phyloP scores from a whole-genome alignment of 2,888 invertebrate species.

The Aspidapion aeneum region DNA sequence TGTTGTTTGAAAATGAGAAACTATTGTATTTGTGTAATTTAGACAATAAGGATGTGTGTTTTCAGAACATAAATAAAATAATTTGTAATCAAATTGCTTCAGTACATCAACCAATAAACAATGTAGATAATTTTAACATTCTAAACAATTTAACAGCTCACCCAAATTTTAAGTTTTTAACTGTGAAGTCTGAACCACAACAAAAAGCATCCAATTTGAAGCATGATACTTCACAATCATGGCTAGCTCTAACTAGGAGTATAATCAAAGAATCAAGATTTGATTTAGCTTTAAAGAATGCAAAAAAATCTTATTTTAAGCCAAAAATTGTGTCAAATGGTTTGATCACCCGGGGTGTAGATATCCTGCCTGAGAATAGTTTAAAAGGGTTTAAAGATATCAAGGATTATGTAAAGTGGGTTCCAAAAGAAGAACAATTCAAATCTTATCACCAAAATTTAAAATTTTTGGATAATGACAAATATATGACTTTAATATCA shows the following conservation, averaged over 20 bases:
- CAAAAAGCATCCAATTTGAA: slow-evolving; percentile 33
- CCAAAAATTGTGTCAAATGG: slow-evolving; percentile 41
- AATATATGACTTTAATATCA: slow-evolving; percentile 47
- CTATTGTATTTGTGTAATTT: slow-evolving; percentile 45
- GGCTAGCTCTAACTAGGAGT: slow-evolving; percentile 35
- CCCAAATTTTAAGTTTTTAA: slow-evolving; percentile 49
- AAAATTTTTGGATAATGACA: slow-evolving; percentile 44
- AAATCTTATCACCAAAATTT: slow-evolving; percentile 44
- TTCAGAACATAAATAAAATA: slow-evolving; percentile 49
- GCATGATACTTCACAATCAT: slow-evolving; percentile 44
- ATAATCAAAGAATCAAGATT: slow-evolving; percentile 29
- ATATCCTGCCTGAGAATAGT: slow-evolving; percentile 33
- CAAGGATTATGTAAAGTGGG: slow-evolving; percentile 46
- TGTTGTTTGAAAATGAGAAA: slow-evolving; percentile 52
- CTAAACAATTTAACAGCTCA: slow-evolving; percentile 47
- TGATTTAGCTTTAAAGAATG: slow-evolving; percentile 25
- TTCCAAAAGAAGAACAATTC: slow-evolving; percentile 39
- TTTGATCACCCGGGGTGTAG: slow-evolving; percentile 46
- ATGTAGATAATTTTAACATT: slow-evolving; percentile 37
- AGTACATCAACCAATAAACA: slow-evolving; percentile 47
- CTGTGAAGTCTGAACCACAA: slow-evolving; percentile 47
- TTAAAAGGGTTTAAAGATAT: slow-evolving; percentile 37
- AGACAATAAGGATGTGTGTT: slow-evolving; percentile 36
- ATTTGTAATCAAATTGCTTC: slow-evolving; percentile 49
- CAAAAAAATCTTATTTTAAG: slow-evolving; percentile 25